These are phyloP conservation scores for Copidosoma floridanum DNA, from an alignment of 1,140 invertebrate genomes.

Conservation along the genomic window DNA sequence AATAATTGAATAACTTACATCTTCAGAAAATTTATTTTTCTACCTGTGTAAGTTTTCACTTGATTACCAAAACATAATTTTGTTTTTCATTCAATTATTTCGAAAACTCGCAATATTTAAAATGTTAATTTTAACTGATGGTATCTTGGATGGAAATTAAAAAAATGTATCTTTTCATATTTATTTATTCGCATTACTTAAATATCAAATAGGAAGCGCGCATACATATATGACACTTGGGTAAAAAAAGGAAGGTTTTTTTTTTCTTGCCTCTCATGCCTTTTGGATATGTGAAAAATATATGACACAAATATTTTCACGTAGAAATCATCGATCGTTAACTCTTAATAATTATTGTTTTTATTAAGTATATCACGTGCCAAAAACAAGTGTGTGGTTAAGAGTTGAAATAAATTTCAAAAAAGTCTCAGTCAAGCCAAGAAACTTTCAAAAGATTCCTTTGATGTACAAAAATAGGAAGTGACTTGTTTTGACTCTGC, in stretches of 20 bases:
- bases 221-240: conserved; percentile 15
- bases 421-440: conserved; percentile 15
- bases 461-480: conserved; percentile 15
- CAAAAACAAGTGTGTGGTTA: neutral
- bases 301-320: conserved; percentile 5
- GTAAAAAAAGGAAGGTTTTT: conserved; percentile 24
- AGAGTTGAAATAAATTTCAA: conserved; percentile 12
- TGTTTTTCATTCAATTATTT: too few species aligned
- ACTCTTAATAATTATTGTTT: neutral
- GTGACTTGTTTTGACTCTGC: neutral
- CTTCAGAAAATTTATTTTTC: too few species aligned
- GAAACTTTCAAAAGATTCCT: neutral
- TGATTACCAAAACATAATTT: too few species aligned
- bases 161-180: neutral
- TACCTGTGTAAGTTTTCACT: too few species aligned
- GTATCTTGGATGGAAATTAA: too few species aligned
- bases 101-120: too few species aligned
- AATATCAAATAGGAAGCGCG: conserved; percentile 21
- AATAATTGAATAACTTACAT: too few species aligned
- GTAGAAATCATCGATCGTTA: neutral
- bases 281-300: neutral
- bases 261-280: neutral
- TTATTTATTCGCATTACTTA: conserved; percentile 26
- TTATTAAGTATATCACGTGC: conserved; percentile 3
- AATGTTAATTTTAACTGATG: too few species aligned